Evolutionary conservation across 2,888 invertebrate genomes (phyloP).

Genomic region (Drosophila prostipennis): DNA sequence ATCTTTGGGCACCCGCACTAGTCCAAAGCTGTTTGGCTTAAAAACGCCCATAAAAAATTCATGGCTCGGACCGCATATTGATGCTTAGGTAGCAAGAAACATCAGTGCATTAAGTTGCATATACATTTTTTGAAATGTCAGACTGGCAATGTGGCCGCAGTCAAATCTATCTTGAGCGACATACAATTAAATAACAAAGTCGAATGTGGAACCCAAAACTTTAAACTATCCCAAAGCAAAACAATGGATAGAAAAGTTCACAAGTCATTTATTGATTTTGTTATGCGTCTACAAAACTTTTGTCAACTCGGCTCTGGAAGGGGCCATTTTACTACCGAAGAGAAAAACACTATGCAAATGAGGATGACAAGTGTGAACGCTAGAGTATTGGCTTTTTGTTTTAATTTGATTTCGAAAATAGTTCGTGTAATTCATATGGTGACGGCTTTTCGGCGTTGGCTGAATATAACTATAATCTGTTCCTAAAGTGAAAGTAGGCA

Average conservation of each 20-base stretch:
- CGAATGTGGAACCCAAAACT: not conserved
- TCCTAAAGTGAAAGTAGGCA: not conserved
- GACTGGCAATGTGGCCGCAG: not conserved
- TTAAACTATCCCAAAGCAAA: slow-evolving; percentile 23
- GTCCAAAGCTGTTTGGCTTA: slow-evolving; percentile 8
- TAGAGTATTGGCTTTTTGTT: slow-evolving; percentile 61
- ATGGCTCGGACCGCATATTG: slow-evolving; percentile 63
- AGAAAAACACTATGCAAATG: slow-evolving; percentile 3
- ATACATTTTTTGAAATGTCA: not conserved
- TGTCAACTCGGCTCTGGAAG: slow-evolving; percentile 27
- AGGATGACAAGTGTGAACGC: slow-evolving; percentile 47
- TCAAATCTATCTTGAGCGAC: not conserved
- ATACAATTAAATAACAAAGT: slow-evolving; percentile 5
- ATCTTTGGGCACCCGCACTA: slow-evolving; percentile 11
- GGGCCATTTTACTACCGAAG: slow-evolving; percentile 5
- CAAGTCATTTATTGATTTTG: slow-evolving; percentile 77
- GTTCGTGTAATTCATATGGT: slow-evolving; percentile 32
- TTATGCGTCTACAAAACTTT: slow-evolving; percentile 51
- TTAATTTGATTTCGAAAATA: slow-evolving; percentile 70
- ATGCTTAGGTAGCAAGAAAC: slow-evolving; percentile 41
- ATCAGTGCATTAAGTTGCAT: slow-evolving; percentile 16
- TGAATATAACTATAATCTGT: not conserved
- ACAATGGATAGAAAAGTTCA: slow-evolving; percentile 46
- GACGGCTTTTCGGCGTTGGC: not conserved
- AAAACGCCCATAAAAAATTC: slow-evolving; percentile 81